Conservation (phyloP, 2,113 vertebrate species). For the Verasper variegatus region DNA sequence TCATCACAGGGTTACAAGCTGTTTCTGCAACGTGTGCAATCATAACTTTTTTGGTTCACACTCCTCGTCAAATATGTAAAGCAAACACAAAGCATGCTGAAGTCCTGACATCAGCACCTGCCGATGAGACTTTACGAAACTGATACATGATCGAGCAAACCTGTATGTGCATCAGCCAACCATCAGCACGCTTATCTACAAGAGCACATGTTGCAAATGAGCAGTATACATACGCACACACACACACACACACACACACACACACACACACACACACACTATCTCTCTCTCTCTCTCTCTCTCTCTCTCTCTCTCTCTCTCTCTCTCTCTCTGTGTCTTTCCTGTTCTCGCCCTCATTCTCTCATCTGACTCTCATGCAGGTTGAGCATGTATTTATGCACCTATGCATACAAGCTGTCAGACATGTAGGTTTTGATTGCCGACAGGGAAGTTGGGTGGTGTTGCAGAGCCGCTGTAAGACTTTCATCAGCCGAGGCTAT, state of each 20-base stretch:
- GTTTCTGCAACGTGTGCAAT: background rate
- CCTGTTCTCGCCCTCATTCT: background rate
- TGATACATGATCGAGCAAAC: constrained; percentile 6
- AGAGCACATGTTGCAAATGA: constrained; percentile 44
- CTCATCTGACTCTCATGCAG: constrained; percentile 47
- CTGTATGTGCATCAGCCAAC: constrained; percentile 6
- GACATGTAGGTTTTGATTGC: constrained; percentile 62
- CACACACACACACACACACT: too few relatives aligned
- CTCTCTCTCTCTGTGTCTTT: constrained; percentile 10
- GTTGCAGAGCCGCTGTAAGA: constrained; percentile 79
- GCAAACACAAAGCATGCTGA: background rate
- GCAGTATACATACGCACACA: constrained; percentile 1
- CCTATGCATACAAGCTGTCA: constrained; percentile 65
- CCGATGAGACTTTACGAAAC: background rate
- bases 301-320: background rate
- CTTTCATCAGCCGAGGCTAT: constrained; percentile 81
- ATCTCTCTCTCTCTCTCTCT: background rate
- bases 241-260: background rate
- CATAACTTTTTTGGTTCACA: background rate
- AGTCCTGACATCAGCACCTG: background rate
- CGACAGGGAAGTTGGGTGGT: constrained; percentile 46
- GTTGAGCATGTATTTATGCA: constrained; percentile 59
- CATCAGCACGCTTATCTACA: constrained; percentile 16
- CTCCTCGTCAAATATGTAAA: background rate
- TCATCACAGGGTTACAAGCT: constrained; percentile 4